Conservation (phyloP, 2,797 vertebrate species). For the Uromys caudimaculatus region DNA sequence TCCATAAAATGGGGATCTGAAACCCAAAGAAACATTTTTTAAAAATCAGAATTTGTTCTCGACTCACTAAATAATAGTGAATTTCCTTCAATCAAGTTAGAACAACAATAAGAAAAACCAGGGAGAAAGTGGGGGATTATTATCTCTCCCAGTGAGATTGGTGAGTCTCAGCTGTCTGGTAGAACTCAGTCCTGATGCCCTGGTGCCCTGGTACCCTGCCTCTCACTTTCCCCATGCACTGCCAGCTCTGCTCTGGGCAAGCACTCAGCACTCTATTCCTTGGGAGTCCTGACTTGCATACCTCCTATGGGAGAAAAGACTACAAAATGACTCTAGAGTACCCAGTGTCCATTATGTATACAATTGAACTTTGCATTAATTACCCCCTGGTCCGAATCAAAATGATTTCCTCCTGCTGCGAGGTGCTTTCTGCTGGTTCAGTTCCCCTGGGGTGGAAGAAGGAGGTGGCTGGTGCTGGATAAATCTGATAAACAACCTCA, state of each 20-base stretch:
- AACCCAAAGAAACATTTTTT: constrained; percentile 61
- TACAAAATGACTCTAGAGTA: neutral
- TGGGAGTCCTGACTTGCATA: neutral
- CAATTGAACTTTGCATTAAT: constrained; percentile 51
- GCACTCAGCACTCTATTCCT: neutral
- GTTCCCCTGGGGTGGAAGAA: neutral
- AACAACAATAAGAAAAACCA: neutral
- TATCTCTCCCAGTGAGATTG: constrained; percentile 41
- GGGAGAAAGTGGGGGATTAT: neutral
- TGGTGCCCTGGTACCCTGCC: too few relatives aligned
- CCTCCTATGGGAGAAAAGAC: neutral
- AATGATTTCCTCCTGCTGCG: neutral
- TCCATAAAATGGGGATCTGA: constrained; percentile 65
- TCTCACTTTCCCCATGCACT: neutral
- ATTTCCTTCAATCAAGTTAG: constrained; percentile 53
- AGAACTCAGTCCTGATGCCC: neutral
- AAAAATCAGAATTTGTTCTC: constrained; percentile 69
- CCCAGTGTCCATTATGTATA: neutral
- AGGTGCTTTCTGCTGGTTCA: neutral
- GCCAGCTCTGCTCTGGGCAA: neutral
- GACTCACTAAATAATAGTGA: constrained; percentile 66
- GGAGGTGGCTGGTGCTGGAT: neutral
- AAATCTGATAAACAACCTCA: constrained; percentile 71
- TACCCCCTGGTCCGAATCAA: neutral
- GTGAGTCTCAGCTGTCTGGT: neutral